Conservation (phyloP, 2,888 invertebrate species). For the Leucoptera coffeella region DNA sequence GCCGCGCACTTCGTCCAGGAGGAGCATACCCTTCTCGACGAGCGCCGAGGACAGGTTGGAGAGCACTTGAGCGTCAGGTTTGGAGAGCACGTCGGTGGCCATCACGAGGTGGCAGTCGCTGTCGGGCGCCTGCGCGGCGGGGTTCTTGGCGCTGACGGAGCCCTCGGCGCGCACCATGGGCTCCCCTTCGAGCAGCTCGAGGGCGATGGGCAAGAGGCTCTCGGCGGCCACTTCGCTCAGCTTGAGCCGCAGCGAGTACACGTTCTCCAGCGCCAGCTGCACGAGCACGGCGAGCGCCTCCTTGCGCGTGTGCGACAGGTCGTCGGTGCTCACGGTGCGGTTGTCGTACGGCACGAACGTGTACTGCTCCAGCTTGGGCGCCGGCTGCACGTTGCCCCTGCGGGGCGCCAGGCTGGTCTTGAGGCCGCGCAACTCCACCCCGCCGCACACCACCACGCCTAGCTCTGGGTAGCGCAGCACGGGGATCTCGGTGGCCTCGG, state of each 20-base stretch:
- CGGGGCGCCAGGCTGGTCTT: constrained; percentile 89
- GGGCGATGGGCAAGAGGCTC: constrained; percentile 54
- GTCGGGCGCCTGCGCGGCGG: constrained; percentile 50
- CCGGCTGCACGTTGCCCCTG: constrained; percentile 66
- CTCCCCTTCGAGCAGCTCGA: constrained; percentile 64
- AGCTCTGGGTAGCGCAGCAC: constrained; percentile 67
- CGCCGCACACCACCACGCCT: constrained; percentile 72
- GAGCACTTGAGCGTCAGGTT: constrained; percentile 46
- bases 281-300: constrained; percentile 63
- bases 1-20: constrained; percentile 61
- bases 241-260: constrained; percentile 63
- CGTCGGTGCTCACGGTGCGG: constrained; percentile 35
- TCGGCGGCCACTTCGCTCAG: constrained; percentile 61
- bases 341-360: constrained; percentile 72
- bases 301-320: constrained; percentile 52
- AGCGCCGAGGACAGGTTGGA: constrained; percentile 56
- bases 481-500: constrained; percentile 35
- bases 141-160: constrained; percentile 58
- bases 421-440: constrained; percentile 82
- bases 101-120: constrained; percentile 65
- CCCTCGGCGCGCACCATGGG: constrained; percentile 65
- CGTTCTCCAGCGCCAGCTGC: constrained; percentile 76
- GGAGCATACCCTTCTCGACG: constrained; percentile 62
- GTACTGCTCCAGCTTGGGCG: constrained; percentile 81
- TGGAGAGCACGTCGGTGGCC: constrained; percentile 58